A percentile compares a stretch with the other conserved stretches of the same genome.
These are phyloP conservation scores for Diaphora mendica DNA, from an alignment of 2,888 invertebrate genomes.

Conservation along the genomic window DNA sequence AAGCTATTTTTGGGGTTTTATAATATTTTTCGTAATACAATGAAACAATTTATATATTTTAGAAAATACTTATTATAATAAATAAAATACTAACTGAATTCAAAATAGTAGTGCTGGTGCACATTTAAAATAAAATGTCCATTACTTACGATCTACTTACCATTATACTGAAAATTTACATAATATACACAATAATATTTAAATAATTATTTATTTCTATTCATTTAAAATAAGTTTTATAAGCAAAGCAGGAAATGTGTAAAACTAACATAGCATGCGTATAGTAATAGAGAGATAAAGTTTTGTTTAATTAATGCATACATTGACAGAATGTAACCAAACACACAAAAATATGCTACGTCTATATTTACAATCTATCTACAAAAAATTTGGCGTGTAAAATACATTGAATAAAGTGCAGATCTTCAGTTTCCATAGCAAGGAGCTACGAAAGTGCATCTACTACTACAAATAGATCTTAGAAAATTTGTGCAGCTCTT, in stretches of 20 bases:
- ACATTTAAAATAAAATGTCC: background rate
- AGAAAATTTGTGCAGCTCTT: conserved; percentile 23
- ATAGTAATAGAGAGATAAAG: conserved; percentile 31
- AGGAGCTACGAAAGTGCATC: conserved; percentile 27
- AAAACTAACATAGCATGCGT: conserved; percentile 52
- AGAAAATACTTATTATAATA: background rate
- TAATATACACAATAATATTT: background rate
- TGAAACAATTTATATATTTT: background rate
- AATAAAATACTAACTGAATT: background rate
- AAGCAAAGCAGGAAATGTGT: conserved; percentile 73
- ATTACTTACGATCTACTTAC: conserved; percentile 37
- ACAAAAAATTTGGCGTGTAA: conserved; percentile 10
- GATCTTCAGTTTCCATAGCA: conserved; percentile 23
- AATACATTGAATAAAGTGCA: conserved; percentile 14
- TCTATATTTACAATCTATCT: conserved; percentile 37
- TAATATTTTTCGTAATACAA: background rate
- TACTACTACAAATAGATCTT: conserved; percentile 18
- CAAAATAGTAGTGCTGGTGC: background rate
- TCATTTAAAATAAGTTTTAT: conserved; percentile 42
- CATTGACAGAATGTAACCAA: conserved; percentile 49
- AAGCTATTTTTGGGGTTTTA: background rate
- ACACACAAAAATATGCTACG: conserved; percentile 25
- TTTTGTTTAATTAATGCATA: conserved; percentile 51
- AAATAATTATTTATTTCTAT: background rate
- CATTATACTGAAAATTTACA: conserved; percentile 32